Conservation (phyloP, 1,140 invertebrate genomes). For the Drosophila triauraria region DNA sequence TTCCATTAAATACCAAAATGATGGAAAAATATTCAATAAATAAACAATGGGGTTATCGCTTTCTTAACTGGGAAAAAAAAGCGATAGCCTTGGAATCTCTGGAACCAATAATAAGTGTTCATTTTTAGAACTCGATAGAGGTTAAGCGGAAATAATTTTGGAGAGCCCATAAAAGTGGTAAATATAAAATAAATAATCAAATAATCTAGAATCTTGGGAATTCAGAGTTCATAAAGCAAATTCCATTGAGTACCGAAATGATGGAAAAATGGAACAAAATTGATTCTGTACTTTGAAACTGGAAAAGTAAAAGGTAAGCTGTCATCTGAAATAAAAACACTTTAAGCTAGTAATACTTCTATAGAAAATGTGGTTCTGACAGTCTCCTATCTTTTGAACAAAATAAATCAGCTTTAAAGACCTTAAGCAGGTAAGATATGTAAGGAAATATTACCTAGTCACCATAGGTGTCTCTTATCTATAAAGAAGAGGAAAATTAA, state of each 20-base stretch:
- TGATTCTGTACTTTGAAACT: background rate
- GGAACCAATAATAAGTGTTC: too few species aligned
- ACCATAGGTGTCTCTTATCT: background rate
- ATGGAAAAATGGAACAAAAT: background rate
- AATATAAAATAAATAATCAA: background rate
- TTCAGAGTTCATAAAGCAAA: background rate
- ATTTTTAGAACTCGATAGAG: too few species aligned
- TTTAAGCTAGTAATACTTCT: background rate
- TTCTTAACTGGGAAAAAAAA: too few species aligned
- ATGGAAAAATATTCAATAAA: background rate
- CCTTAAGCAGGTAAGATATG: background rate
- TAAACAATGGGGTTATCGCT: too few species aligned
- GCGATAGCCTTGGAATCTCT: too few species aligned
- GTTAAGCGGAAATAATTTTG: background rate
- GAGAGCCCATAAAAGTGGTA: background rate
- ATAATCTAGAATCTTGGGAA: background rate
- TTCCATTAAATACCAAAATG: too few species aligned
- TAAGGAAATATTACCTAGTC: background rate
- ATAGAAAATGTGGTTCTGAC: background rate
- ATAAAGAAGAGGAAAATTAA: background rate
- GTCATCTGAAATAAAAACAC: too few species aligned
- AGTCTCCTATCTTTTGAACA: background rate
- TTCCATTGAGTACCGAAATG: too few species aligned
- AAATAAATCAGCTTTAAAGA: conserved; percentile 5
- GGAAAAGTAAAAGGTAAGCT: background rate